phyloP scores from a whole-genome alignment of 2,113 vertebrate genomes.

The Numenius arquata region DNA sequence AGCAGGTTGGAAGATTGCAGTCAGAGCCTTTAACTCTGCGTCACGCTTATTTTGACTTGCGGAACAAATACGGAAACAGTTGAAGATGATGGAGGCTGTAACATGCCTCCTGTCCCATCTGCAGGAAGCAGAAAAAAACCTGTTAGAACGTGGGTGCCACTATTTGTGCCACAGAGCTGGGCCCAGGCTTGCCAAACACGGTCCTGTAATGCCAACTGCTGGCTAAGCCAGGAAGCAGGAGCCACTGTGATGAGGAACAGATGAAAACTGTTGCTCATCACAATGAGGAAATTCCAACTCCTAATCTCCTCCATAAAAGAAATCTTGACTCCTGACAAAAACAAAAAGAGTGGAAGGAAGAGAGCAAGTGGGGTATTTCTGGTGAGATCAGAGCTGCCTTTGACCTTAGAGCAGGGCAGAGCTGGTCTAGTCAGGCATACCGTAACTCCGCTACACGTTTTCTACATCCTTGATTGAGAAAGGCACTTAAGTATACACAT shows the following conservation, averaged over 20 bases:
- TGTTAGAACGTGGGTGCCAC: neutral
- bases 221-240: neutral
- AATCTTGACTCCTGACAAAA: neutral
- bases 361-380: neutral
- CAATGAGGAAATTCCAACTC: neutral
- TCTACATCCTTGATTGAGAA: neutral
- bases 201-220: neutral
- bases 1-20: neutral
- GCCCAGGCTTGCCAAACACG: neutral
- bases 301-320: neutral
- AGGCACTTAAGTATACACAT: neutral
- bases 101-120: neutral
- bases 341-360: neutral
- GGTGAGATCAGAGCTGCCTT: neutral
- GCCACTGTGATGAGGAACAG: neutral
- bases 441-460: neutral
- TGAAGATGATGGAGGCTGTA: neutral
- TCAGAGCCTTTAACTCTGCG: neutral
- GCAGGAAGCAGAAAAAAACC: neutral
- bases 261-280: neutral
- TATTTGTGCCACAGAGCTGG: neutral
- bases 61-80: neutral
- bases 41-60: neutral
- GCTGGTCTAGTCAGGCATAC: neutral
- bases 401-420: neutral